Evolutionary conservation across 1,140 invertebrate genomes (phyloP).

Genomic region (Goniozus legneri): DNA sequence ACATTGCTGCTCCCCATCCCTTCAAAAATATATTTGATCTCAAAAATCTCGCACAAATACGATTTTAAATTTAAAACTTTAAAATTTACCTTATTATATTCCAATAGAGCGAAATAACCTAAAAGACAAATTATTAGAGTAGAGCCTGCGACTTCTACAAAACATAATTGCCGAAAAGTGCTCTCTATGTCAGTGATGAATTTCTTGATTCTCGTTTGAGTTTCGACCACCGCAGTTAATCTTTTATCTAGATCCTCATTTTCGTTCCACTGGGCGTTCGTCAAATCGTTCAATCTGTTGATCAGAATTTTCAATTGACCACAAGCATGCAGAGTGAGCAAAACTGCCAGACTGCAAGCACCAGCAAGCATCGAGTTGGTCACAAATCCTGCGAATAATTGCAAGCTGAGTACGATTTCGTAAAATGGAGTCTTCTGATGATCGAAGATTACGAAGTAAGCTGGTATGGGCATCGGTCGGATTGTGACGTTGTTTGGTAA

Average conservation of each 20-base stretch:
- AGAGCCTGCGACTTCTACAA: conserved; percentile 33
- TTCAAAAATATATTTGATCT: conserved; percentile 19
- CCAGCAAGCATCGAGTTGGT: conserved; percentile 21
- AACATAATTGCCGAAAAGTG: conserved; percentile 28
- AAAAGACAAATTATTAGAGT: conserved; percentile 34
- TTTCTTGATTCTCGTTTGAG: conserved; percentile 24
- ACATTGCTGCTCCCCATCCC: conserved; percentile 23
- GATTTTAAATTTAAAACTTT: conserved; percentile 1
- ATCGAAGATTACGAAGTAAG: conserved; percentile 19
- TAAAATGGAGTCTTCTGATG: conserved; percentile 19
- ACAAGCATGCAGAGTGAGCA: conserved; percentile 31
- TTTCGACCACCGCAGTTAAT: conserved; percentile 23
- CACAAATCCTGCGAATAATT: conserved; percentile 21
- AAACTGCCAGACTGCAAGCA: conserved; percentile 20
- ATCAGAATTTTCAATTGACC: conserved; percentile 31
- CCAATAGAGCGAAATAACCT: conserved; percentile 35
- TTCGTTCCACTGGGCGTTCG: not conserved
- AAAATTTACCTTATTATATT: not conserved
- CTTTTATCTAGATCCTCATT: conserved; percentile 6
- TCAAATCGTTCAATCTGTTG: conserved; percentile 10
- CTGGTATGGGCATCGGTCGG: conserved; percentile 21
- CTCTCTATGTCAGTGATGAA: conserved; percentile 26
- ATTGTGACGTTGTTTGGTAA: conserved; percentile 39
- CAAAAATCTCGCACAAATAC: too few species aligned
- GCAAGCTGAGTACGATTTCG: conserved; percentile 23